phyloP scores from a whole-genome alignment of 2,797 vertebrate species.

The Sebastes matsubarae region DNA sequence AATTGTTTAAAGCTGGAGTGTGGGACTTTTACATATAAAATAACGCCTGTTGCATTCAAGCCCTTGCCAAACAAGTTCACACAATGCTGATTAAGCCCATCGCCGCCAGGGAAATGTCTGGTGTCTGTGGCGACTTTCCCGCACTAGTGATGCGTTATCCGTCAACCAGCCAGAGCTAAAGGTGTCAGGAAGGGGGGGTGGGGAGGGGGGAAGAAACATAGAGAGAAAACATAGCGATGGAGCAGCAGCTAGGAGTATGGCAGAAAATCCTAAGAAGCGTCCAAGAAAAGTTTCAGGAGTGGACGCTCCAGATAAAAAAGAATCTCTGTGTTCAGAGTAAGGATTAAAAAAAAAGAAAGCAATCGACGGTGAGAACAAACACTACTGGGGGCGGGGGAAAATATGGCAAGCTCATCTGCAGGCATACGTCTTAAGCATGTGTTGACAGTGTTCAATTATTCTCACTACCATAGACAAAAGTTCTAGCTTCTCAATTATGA shows the following conservation, averaged over 20 bases:
- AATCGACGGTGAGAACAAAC: neutral
- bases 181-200: accelerated
- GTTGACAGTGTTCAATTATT: no score
- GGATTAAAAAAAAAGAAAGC: neutral
- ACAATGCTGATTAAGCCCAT: neutral
- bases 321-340: neutral
- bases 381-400: neutral
- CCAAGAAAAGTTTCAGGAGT: neutral
- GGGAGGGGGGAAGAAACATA: neutral
- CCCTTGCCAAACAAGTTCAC: no score
- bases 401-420: no score
- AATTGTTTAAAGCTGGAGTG: neutral
- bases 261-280: neutral
- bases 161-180: neutral
- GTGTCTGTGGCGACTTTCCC: neutral
- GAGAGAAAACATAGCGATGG: neutral
- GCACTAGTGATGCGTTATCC: neutral
- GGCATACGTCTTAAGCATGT: neutral
- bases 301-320: neutral
- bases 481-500: neutral
- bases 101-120: neutral
- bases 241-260: neutral
- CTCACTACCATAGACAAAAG: neutral
- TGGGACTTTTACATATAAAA: neutral
- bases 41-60: neutral